Conservation (phyloP, 1,140 invertebrate genomes). For the Drosophila hydei region DNA sequence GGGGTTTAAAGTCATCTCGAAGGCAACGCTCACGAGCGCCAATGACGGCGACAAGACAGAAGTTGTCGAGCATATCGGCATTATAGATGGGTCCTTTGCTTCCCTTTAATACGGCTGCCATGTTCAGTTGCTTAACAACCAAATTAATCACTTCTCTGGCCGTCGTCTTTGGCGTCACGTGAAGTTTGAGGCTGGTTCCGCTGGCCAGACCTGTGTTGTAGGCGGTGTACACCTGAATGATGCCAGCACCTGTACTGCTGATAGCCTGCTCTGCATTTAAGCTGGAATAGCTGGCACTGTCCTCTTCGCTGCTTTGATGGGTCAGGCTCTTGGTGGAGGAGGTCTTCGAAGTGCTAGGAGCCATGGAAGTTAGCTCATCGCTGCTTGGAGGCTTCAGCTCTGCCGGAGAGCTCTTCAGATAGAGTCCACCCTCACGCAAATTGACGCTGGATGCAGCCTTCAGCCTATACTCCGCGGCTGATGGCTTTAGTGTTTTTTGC, state of each 20-base stretch:
- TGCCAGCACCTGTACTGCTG: slow-evolving; percentile 84
- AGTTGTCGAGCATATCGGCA: slow-evolving; percentile 91
- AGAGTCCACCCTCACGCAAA: slow-evolving; percentile 84
- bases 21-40: slow-evolving; percentile 95
- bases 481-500: slow-evolving; percentile 59
- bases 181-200: slow-evolving; percentile 96
- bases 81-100: slow-evolving; percentile 92
- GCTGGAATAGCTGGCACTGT: slow-evolving; percentile 74
- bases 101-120: slow-evolving; percentile 92
- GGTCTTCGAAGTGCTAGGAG: slow-evolving; percentile 63
- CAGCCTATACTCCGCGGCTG: slow-evolving; percentile 42
- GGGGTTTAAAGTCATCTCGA: slow-evolving; percentile 95
- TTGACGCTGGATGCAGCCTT: slow-evolving; percentile 76
- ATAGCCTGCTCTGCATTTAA: slow-evolving; percentile 56
- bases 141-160: slow-evolving; percentile 96
- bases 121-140: slow-evolving; percentile 96
- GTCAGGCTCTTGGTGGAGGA: slow-evolving; percentile 66
- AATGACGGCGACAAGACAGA: slow-evolving; percentile 97
- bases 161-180: slow-evolving; percentile 95
- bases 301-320: slow-evolving; percentile 75
- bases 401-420: slow-evolving; percentile 82
- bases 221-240: slow-evolving; percentile 95
- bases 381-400: slow-evolving; percentile 64
- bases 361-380: slow-evolving; percentile 44
- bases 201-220: slow-evolving; percentile 96